Evolutionary conservation across 2,888 invertebrate genomes (phyloP), one percentile per base, ranked within the genome.

Genomic region (Caenorhabditis macrosperma): DNA sequence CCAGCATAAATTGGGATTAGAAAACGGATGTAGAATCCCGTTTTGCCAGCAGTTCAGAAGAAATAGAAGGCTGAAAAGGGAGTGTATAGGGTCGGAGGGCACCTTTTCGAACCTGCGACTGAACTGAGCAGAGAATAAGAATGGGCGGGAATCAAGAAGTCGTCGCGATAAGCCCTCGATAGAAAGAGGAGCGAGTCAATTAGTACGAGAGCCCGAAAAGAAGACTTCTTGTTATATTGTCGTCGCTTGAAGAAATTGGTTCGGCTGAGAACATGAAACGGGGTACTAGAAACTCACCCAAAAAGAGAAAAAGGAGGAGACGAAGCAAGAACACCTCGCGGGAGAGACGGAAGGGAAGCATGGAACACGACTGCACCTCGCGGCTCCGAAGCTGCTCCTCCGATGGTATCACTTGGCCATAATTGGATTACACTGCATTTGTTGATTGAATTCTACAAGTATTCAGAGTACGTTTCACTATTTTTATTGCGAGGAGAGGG

Each of bases 161-260:
- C 67, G 60, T 55, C 68, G 55, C 76, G 63, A 63, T 66, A 66
- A 68, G 76, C 52, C 68, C 52, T 68, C 54, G 61, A 61, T 68
- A 15, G 46, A 17, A 50, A 61, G 63, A 63, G 57, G 63, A 76
- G 67, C 55, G 24, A 76, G 68, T 63, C 76, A 76, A 76, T 76
- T 76, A 76, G 76, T 68, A 12, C 54, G 63, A 76, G 63, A 76
- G 76, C 48, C 48, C 57, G 48, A 69, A 69, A 69, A 60, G 60
- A 64, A 72, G 74, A 41, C 64, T 74, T 66, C 72, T 61, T 52
- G 69, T 69, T 63, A 63, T 74, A 74, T 66, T 64, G 74, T 64
- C 57, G 74, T 64, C 74, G 76, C 76, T 76, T 76, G 63, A 55
- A 76, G 63, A 50, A 69, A 77, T 77, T 68, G 76, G 76, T 59